These are phyloP conservation scores for Acholoe squamosa DNA, from an alignment of 2,888 invertebrate species.

Conservation along the genomic window DNA sequence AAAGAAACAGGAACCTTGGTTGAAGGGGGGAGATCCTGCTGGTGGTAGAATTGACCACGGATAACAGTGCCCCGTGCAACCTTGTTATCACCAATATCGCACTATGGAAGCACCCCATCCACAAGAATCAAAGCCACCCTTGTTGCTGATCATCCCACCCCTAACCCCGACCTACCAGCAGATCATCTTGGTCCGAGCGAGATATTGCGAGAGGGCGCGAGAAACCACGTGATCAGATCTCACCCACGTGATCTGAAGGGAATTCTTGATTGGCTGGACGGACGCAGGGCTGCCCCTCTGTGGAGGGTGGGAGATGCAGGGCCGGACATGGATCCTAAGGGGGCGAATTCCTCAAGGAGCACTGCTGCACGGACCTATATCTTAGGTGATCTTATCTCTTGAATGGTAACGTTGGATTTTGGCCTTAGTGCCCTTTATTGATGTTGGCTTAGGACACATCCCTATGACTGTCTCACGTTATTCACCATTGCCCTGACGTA, in stretches of 20 bases:
- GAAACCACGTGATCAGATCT: constrained; percentile 32
- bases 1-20: not conserved
- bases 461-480: not conserved
- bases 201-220: constrained; percentile 32
- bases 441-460: not conserved
- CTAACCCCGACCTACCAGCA: not conserved
- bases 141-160: not conserved
- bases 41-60: not conserved
- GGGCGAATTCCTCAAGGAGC: constrained; percentile 37
- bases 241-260: constrained; percentile 34
- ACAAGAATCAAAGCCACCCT: not conserved
- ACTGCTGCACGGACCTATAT: not conserved
- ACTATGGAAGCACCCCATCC: not conserved
- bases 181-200: constrained; percentile 23
- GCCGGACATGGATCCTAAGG: not conserved
- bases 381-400: constrained; percentile 1
- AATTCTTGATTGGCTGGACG: constrained; percentile 38
- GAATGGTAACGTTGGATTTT: constrained; percentile 7
- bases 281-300: not conserved
- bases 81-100: not conserved
- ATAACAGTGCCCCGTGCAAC: not conserved
- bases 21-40: not conserved
- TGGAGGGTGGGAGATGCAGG: not conserved
- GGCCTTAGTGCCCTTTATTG: not conserved
- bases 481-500: not conserved